These are phyloP conservation scores for Papilio aristodemus DNA, from an alignment of 1,140 invertebrate species.

Conservation along the genomic window DNA sequence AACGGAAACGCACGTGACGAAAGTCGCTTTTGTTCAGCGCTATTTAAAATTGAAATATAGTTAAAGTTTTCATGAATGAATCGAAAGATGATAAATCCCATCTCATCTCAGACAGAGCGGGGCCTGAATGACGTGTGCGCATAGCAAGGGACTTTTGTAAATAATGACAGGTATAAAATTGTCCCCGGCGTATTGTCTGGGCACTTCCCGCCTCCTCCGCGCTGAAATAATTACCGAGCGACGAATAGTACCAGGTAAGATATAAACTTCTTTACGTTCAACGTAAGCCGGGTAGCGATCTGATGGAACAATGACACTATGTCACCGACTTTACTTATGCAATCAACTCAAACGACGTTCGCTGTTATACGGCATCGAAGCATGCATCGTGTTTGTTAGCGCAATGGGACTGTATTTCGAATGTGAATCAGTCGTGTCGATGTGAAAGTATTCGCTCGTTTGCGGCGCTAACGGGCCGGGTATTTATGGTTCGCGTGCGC, in stretches of 20 bases:
- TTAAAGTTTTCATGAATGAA: constrained; percentile 48
- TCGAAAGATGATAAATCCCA: constrained; percentile 47
- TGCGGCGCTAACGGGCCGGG: constrained; percentile 59
- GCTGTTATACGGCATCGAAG: constrained; percentile 26
- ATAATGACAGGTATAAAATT: constrained; percentile 72
- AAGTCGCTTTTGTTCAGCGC: constrained; percentile 47
- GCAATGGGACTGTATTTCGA: neutral
- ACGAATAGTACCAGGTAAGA: constrained; percentile 66
- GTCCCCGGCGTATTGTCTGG: constrained; percentile 58
- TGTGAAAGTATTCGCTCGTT: constrained; percentile 53
- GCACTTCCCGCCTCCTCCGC: constrained; percentile 62
- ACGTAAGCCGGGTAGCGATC: constrained; percentile 62
- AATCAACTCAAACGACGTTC: neutral
- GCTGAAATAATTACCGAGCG: constrained; percentile 66
- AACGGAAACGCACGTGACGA: constrained; percentile 57
- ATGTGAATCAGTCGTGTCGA: constrained; percentile 39
- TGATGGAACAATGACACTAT: constrained; percentile 64
- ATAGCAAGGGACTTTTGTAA: constrained; percentile 60
- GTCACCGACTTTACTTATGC: constrained; percentile 44
- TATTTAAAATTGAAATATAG: constrained; percentile 50
- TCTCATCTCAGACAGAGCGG: constrained; percentile 60
- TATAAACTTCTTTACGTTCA: constrained; percentile 73
- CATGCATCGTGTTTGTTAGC: constrained; percentile 5
- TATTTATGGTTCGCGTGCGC: constrained; percentile 65
- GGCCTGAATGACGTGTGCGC: constrained; percentile 48